phyloP scores from a whole-genome alignment of 1,140 invertebrate genomes.

The Elysia chlorotica region DNA sequence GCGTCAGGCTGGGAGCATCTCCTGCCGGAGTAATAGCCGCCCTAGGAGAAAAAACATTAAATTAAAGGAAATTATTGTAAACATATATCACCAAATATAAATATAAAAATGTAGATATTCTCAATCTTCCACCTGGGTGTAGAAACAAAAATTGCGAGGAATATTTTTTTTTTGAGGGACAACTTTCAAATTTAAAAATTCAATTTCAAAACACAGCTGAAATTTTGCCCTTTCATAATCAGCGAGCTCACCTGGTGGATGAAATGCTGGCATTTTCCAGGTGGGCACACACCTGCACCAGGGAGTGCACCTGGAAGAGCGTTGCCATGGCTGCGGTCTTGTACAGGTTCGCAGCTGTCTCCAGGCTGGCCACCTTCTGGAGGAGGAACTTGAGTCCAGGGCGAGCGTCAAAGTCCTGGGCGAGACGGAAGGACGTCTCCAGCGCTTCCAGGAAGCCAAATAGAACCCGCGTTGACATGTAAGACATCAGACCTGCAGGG shows the following conservation, averaged over 20 bases:
- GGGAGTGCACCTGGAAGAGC: conserved; percentile 84
- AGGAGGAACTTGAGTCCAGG: conserved; percentile 91
- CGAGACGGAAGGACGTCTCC: conserved; percentile 78
- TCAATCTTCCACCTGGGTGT: too few species aligned
- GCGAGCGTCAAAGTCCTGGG: conserved; percentile 83
- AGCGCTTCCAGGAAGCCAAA: conserved; percentile 77
- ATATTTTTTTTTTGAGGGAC: too few species aligned
- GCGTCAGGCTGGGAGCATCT: not conserved
- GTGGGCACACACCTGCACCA: conserved; percentile 79
- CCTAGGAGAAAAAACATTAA: not conserved
- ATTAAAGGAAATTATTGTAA: not conserved
- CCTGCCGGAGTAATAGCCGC: conserved; percentile 1
- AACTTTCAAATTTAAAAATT: too few species aligned
- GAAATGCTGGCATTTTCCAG: conserved; percentile 52
- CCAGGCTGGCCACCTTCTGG: conserved; percentile 88
- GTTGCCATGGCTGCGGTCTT: conserved; percentile 90
- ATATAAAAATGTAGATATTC: not conserved
- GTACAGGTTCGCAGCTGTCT: conserved; percentile 88
- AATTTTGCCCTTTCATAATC: too few species aligned
- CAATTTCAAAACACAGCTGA: too few species aligned
- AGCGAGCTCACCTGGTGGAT: conserved; percentile 10
- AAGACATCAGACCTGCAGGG: conserved; percentile 62
- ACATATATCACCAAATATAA: not conserved
- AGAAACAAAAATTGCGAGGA: too few species aligned
- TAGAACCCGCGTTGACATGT: conserved; percentile 66